Base-by-base conservation (phyloP, 2,797 vertebrate genomes). In the Tenualosa thibaudeaui region DNA sequence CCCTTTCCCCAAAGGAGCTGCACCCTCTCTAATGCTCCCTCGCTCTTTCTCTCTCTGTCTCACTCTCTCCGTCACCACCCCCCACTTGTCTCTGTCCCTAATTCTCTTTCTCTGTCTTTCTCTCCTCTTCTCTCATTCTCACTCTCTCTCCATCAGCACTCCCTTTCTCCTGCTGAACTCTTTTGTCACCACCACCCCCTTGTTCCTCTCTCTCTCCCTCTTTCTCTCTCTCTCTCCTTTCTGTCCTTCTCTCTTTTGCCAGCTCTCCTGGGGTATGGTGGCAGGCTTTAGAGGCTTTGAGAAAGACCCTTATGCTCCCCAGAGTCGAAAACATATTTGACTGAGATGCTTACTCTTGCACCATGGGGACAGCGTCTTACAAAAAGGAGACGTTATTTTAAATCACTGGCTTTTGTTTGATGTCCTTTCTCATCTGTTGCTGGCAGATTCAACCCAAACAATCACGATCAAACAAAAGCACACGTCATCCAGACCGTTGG, bases 1-100 rank as follows among this genome's bases (percentile, higher is more conserved):
- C 37, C 88, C 88, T 88, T 86, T 89, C 86, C 88, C 85, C 85
- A 87, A 82, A 88, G 86, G 68, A 86, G 87, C 86, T 85, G 75
- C 85, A 51, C 81, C 50, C 82, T 49, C 46, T 56, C 68, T 81
- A 46, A 4, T 46, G 46, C 82, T 83, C 53, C 19, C 86, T 75
- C 40, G 49, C 53, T 56, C 81, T 58, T 71, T 84, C 54, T 19
- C 83, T 81, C 71, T 84, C 83, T 58, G 37, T 46, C 60, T 65
- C 62, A 71, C 84, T 68, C 37, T 22, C n/a, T 68, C 37, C 51
- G 82, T 60, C 40, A 75, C 75, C 78, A 37, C 81, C 9, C 24
- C 19, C n/a, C 71, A 60, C 56, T 53, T 78, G 24, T 81, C 26
- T 75, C 68, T 75, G 68, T 46, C 71, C 71, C 71, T 78, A 46